Base-by-base conservation (phyloP, 2,113 vertebrate genomes). In the Fregetta grallaria region DNA sequence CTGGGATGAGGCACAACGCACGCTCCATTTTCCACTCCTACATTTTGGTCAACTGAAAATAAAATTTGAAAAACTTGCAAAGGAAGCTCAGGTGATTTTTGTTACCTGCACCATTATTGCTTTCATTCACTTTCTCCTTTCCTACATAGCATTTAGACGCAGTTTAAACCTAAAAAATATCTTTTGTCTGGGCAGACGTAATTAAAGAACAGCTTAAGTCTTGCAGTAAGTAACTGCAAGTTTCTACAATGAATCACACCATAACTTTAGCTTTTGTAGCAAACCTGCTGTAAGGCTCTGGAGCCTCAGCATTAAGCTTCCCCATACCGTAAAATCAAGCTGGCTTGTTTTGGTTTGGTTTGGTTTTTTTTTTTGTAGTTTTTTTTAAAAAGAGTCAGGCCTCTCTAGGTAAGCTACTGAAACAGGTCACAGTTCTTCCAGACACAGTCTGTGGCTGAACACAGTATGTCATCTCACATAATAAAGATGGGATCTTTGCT, bases 241-340 rank as follows among this genome's bases (percentile, higher is more conserved):
- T 91, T 94, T 87, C 83, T 85, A 29, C 65, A 91, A 5, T 68
- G 80, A 95, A 94, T 95, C 86, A 89, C 50, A 61, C 38, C 52
- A 7, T 62, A 75, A 80, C 79, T 77, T 59, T 26, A 44, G 73
- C 85, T 91, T 84, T 65, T 26, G 44, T 4, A 93, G 67, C 50
- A 92, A 79, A 62, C 66, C 50, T 73, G 84, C 52, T 45, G 55
- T 40, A 76, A 68, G 49, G 65, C 68, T 92, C 42, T 45, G 50
- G 59, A 88, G 65, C 47, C 55, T 61, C 53, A 52, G 47, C 38
- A 47, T 44, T 74, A n/a, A 91, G 74, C 63, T 61, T 95, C 47
- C 42, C 80, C 30, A 34, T 45, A 75, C 40, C 62, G 56, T 59
- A 94, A 94, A 76, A 63, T 67, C 45, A 59, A 78, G 49, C 30